Conservation (phyloP, 2,797 vertebrate species). For the Microctenopoma lineatum region DNA sequence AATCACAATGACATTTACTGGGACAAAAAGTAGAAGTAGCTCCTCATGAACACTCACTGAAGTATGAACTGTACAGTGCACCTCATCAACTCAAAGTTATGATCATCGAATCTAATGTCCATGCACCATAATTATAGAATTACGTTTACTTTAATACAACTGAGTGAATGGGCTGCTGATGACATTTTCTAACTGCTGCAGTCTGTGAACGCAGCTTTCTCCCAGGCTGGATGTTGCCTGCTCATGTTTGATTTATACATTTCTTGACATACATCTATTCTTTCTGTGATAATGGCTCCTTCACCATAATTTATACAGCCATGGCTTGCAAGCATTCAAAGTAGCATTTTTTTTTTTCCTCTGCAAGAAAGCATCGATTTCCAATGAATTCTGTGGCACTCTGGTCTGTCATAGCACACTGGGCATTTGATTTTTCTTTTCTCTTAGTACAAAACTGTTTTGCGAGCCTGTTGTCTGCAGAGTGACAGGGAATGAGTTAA, state of each 20-base stretch:
- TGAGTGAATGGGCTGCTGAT: too few species aligned
- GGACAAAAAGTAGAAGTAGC: not conserved
- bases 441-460: slow-evolving; percentile 16
- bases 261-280: not conserved
- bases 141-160: too few species aligned
- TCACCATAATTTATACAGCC: not conserved
- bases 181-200: not conserved
- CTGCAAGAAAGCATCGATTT: slow-evolving; percentile 10
- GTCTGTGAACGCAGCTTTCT: not conserved
- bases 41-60: not conserved
- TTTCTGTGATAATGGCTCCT: slow-evolving; percentile 1
- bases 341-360: not conserved
- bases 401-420: slow-evolving; percentile 26
- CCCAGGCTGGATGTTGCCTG: too few species aligned
- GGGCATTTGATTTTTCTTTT: slow-evolving; percentile 6
- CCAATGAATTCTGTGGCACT: slow-evolving; percentile 1
- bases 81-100: not conserved
- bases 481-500: slow-evolving; percentile 10
- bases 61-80: not conserved
- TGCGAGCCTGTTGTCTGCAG: not conserved
- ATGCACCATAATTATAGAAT: too few species aligned
- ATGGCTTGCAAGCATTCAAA: not conserved
- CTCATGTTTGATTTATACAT: not conserved
- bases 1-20: not conserved
- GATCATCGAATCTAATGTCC: not conserved